Percentiles rank a stretch among this genome's conserved stretches.
Evolutionary conservation across 2,113 vertebrate genomes (phyloP).

Genomic region (Grantiella picta): DNA sequence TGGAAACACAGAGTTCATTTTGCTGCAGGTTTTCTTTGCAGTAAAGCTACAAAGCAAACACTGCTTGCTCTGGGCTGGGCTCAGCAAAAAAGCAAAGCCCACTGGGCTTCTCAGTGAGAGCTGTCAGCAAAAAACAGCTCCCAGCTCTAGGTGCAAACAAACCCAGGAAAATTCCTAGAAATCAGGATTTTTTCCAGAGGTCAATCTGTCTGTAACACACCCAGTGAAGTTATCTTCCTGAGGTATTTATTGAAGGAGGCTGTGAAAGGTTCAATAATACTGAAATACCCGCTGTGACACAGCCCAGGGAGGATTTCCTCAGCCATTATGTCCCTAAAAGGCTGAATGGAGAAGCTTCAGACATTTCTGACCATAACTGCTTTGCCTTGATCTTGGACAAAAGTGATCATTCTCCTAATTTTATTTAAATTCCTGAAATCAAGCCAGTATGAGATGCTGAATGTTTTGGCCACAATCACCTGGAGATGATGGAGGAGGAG

Average conservation of each 20-base stretch:
- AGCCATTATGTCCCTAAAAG: background rate
- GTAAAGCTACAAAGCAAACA: background rate
- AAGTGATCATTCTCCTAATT: background rate
- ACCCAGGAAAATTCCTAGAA: background rate
- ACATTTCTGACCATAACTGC: background rate
- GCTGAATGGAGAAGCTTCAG: background rate
- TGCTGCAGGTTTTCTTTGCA: background rate
- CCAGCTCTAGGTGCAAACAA: background rate
- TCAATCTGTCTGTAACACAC: background rate
- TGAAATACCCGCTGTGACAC: background rate
- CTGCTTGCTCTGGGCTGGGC: background rate
- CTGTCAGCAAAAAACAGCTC: background rate
- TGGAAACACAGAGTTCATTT: background rate
- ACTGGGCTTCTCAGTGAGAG: background rate
- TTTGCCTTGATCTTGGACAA: background rate
- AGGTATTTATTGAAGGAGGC: background rate
- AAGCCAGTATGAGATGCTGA: background rate
- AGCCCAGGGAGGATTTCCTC: background rate
- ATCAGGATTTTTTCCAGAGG: background rate
- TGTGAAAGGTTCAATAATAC: background rate
- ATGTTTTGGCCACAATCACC: fast-evolving
- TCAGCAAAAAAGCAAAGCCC: background rate
- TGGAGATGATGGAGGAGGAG: background rate
- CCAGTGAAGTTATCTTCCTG: background rate
- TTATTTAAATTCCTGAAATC: background rate